Percentiles rank a stretch among this genome's conserved stretches.
Evolutionary conservation across 2,113 vertebrate species (phyloP).

Genomic region (Pitta sordida): DNA sequence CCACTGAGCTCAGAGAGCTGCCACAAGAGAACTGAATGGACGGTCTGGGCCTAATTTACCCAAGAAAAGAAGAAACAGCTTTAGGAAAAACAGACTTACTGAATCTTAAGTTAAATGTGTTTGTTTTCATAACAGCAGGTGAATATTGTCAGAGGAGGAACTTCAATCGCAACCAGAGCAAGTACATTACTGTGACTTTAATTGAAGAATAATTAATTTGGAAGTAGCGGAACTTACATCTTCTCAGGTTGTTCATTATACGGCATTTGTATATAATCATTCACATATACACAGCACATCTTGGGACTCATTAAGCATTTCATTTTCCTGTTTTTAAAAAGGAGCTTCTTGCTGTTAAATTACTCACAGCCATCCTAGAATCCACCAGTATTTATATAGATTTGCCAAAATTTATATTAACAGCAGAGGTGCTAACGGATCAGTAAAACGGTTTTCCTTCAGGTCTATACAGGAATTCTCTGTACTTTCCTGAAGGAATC

Average conservation of each 20-base stretch:
- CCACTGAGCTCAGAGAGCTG: not conserved
- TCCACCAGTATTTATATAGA: not conserved
- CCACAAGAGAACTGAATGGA: not conserved
- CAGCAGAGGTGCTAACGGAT: slow-evolving; percentile 30
- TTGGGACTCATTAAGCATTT: slow-evolving; percentile 21
- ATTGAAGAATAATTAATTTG: slow-evolving; percentile 26
- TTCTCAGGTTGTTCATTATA: slow-evolving; percentile 38
- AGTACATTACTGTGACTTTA: not conserved
- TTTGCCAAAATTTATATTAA: slow-evolving; percentile 37
- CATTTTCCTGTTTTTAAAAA: not conserved
- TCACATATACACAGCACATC: not conserved
- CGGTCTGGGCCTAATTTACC: not conserved
- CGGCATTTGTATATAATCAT: not conserved
- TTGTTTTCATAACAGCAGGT: slow-evolving; percentile 41
- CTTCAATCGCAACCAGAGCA: slow-evolving; percentile 11
- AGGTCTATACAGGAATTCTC: not conserved
- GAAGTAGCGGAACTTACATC: not conserved
- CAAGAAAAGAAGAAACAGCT: not conserved
- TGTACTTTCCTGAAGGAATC: not conserved
- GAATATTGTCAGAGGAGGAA: not conserved
- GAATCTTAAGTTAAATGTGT: not conserved
- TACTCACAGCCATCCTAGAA: not conserved
- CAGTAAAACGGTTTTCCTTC: slow-evolving; percentile 19
- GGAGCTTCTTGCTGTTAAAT: slow-evolving; percentile 28
- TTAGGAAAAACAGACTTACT: not conserved